These are phyloP conservation scores for Nannoperca australis DNA, from an alignment of 2,797 vertebrate genomes.

Conservation along the genomic window DNA sequence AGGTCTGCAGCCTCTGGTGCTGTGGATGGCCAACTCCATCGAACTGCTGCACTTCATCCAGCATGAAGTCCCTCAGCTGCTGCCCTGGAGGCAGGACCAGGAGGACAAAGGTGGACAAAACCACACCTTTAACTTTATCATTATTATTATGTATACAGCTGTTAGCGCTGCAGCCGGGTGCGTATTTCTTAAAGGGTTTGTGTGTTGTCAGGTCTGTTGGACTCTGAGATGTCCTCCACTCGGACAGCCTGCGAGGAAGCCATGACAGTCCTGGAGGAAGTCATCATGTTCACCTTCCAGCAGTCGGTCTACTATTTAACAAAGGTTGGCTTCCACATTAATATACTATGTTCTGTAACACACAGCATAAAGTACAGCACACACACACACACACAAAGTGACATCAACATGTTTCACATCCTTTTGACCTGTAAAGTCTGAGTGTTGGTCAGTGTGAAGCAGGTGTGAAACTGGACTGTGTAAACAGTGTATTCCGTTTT, in stretches of 20 bases:
- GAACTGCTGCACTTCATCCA: slow-evolving; percentile 88
- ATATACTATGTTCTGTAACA: background rate
- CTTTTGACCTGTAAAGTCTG: slow-evolving; percentile 27
- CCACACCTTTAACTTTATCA: background rate
- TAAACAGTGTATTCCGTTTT: slow-evolving; percentile 72
- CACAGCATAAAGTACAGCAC: background rate
- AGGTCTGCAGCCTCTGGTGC: slow-evolving; percentile 82
- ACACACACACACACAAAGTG: background rate
- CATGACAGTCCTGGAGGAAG: slow-evolving; percentile 89
- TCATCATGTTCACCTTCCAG: slow-evolving; percentile 91
- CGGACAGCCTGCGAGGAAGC: slow-evolving; percentile 86
- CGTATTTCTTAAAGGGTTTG: background rate
- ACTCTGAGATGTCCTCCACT: slow-evolving; percentile 80
- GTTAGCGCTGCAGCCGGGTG: background rate
- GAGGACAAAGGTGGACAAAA: slow-evolving; percentile 64
- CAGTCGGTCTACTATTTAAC: slow-evolving; percentile 90
- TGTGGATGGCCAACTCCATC: slow-evolving; percentile 89
- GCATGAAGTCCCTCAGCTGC: slow-evolving; percentile 85
- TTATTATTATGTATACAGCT: background rate
- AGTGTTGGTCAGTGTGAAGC: slow-evolving; percentile 54
- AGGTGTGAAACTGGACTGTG: slow-evolving; percentile 66
- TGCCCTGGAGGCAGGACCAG: slow-evolving; percentile 77
- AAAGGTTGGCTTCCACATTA: slow-evolving; percentile 77
- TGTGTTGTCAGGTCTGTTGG: slow-evolving; percentile 67
- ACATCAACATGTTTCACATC: slow-evolving; percentile 23